Conservation (phyloP, 2,888 invertebrate genomes). For the Morpho helenor region DNA sequence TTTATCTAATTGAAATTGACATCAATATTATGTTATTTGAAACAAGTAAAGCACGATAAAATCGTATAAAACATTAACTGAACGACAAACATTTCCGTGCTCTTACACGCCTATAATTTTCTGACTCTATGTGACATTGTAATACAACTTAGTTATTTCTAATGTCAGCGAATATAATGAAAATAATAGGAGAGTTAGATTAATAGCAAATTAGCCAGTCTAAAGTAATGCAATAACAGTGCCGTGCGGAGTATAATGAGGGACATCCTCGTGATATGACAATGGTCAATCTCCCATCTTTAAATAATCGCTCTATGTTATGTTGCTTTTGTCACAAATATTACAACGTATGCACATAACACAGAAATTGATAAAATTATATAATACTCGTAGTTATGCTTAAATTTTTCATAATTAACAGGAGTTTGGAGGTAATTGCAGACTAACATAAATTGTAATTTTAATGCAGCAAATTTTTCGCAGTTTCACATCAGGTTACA, state of each 20-base stretch:
- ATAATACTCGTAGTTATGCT: no score
- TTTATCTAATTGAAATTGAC: no score
- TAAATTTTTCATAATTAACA: no score
- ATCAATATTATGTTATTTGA: no score
- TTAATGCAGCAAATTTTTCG: no score
- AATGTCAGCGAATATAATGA: conserved; percentile 70
- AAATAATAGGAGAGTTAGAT: conserved; percentile 71
- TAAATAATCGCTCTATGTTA: conserved; percentile 3
- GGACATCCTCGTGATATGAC: conserved; percentile 51
- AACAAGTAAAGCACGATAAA: no score
- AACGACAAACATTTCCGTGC: conserved; percentile 3
- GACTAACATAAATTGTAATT: no score
- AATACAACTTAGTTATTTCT: conserved; percentile 61
- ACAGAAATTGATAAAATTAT: no score
- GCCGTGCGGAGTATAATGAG: conserved; percentile 48
- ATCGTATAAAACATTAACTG: conserved; percentile 5
- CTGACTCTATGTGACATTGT: conserved; percentile 64
- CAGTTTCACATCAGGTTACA: no score
- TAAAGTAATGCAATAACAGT: conserved; percentile 69
- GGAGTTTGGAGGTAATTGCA: no score
- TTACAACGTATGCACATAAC: neutral
- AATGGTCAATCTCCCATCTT: conserved; percentile 28
- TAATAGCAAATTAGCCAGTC: conserved; percentile 74
- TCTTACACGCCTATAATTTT: conserved; percentile 62
- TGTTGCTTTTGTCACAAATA: conserved; percentile 10